Percentiles rank a stretch among this genome's conserved stretches.
These are phyloP conservation scores for Hypselothyrea guttata DNA, from an alignment of 2,888 invertebrate species.

Conservation along the genomic window DNA sequence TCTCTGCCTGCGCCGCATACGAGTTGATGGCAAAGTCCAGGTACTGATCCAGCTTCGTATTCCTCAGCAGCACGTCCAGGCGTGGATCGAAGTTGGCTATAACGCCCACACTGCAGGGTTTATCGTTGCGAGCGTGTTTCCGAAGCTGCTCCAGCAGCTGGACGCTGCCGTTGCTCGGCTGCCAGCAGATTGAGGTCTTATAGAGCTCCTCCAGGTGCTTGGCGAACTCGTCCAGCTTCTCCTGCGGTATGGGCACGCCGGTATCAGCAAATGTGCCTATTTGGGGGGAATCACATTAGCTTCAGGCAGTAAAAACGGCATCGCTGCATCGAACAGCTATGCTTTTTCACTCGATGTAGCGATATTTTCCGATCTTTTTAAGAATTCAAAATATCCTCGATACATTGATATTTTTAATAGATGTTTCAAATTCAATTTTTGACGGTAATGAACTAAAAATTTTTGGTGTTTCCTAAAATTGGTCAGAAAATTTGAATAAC, in stretches of 20 bases:
- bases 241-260: slow-evolving; percentile 77
- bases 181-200: slow-evolving; percentile 89
- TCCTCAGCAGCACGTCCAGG: slow-evolving; percentile 86
- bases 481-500: no score
- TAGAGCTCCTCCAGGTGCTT: slow-evolving; percentile 87
- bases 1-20: slow-evolving; percentile 88
- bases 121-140: slow-evolving; percentile 36
- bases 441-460: no score
- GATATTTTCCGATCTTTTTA: no score
- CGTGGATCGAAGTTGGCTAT: slow-evolving; percentile 96
- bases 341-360: no score
- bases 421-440: no score
- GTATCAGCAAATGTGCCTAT: slow-evolving; percentile 81
- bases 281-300: no score
- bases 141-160: slow-evolving; percentile 86
- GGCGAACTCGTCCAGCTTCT: slow-evolving; percentile 84
- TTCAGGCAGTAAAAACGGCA: no score
- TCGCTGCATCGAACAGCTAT: no score
- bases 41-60: slow-evolving; percentile 86
- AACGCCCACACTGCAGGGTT: slow-evolving; percentile 85
- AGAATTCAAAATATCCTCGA: no score
- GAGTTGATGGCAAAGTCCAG: slow-evolving; percentile 93
- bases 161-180: slow-evolving; percentile 85
- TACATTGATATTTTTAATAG: no score
- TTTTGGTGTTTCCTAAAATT: no score